These are phyloP conservation scores for Sylvia borin DNA, from an alignment of 2,797 vertebrate species.

Conservation along the genomic window DNA sequence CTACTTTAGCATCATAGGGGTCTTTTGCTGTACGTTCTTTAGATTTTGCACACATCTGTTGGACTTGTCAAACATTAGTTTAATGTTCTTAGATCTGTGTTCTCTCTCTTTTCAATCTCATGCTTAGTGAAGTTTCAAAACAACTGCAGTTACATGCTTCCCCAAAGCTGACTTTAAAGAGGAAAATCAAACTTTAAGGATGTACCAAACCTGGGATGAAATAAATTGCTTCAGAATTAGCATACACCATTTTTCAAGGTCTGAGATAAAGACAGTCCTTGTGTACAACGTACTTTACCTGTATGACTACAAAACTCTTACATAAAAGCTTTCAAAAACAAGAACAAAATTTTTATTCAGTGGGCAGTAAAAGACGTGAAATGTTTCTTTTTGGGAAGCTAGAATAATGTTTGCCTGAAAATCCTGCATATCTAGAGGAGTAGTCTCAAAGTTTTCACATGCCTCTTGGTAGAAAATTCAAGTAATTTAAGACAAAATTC, in stretches of 20 bases:
- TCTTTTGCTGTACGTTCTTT: conserved; percentile 44
- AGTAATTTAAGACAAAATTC: not conserved
- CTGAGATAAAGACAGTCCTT: not conserved
- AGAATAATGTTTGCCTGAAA: not conserved
- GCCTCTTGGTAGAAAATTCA: not conserved
- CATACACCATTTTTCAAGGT: not conserved
- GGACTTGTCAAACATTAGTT: conserved; percentile 34
- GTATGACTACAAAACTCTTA: not conserved
- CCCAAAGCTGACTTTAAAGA: conserved; percentile 9
- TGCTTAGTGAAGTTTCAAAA: not conserved
- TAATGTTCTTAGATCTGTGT: not conserved
- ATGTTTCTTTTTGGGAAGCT: not conserved
- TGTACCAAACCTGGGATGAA: not conserved
- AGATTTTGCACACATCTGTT: conserved; percentile 42
- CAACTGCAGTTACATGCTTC: not conserved
- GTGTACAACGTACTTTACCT: fast-evolving
- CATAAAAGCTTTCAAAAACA: not conserved
- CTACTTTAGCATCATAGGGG: conserved; percentile 33
- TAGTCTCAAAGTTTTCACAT: fast-evolving
- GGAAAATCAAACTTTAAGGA: conserved; percentile 26
- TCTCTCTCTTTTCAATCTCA: conserved; percentile 11
- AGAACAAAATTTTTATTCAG: not conserved
- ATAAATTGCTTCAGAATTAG: not conserved
- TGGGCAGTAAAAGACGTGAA: not conserved
- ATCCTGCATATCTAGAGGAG: not conserved